Evolutionary conservation across 2,888 invertebrate species (phyloP).

Genomic region (Agriotes lineatus): DNA sequence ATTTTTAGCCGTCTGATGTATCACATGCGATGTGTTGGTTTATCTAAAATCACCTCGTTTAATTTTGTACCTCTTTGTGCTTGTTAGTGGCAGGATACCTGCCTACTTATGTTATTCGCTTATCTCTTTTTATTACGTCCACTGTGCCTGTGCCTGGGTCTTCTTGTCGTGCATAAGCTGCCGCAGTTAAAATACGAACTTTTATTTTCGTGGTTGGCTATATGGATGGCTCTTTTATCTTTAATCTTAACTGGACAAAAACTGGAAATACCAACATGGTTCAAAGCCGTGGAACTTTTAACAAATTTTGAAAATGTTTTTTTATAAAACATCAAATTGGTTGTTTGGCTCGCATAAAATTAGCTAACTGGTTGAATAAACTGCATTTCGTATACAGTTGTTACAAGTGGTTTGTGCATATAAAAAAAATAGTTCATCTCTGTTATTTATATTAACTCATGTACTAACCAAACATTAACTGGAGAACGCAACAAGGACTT

Average conservation of each 20-base stretch:
- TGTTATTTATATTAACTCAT: no score
- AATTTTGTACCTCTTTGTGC: conserved; percentile 43
- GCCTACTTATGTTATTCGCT: conserved; percentile 32
- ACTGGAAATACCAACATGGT: no score
- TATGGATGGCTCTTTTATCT: conserved; percentile 3
- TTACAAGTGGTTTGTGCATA: no score
- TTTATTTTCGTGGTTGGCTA: not conserved
- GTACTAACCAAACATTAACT: no score
- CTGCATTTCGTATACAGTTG: no score
- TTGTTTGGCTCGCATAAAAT: no score
- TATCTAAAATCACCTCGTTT: conserved; percentile 44
- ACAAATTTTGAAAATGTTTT: no score
- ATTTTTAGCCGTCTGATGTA: conserved; percentile 38
- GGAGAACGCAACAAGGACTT: no score
- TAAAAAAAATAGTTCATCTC: no score
- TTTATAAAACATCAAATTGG: no score
- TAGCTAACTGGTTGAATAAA: no score
- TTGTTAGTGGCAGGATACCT: conserved; percentile 40
- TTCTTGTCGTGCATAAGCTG: conserved; percentile 8
- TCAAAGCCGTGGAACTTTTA: no score
- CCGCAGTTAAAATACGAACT: not conserved
- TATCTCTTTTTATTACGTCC: conserved; percentile 30
- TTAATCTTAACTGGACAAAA: not conserved
- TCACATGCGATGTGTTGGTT: conserved; percentile 40
- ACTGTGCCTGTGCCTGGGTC: conserved; percentile 14